Conservation (phyloP, 2,797 vertebrate species). For the Distichodus sexfasciatus region DNA sequence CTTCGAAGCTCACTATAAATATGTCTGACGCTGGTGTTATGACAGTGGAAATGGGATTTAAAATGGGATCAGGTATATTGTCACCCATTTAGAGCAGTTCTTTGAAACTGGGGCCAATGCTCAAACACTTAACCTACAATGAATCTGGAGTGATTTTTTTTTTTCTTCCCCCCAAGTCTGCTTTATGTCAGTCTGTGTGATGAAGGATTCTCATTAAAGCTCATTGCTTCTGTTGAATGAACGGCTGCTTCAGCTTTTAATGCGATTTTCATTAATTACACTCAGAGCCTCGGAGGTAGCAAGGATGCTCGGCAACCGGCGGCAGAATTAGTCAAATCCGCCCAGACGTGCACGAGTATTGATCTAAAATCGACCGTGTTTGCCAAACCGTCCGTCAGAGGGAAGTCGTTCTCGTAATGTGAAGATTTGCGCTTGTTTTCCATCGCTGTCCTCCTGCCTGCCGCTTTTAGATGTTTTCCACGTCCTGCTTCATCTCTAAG, state of each 20-base stretch:
- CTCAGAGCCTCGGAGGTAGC: slow-evolving; percentile 22
- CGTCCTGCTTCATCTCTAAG: slow-evolving; percentile 19
- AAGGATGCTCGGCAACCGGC: slow-evolving; percentile 12
- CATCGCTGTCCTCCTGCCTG: slow-evolving; percentile 8
- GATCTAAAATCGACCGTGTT: slow-evolving; percentile 27
- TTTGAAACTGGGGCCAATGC: slow-evolving; percentile 19
- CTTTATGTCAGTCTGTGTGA: slow-evolving; percentile 53
- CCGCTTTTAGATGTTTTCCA: not conserved
- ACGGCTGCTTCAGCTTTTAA: slow-evolving; percentile 44
- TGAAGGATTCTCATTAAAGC: slow-evolving; percentile 56
- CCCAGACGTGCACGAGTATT: slow-evolving; percentile 41
- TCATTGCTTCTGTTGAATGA: slow-evolving; percentile 44
- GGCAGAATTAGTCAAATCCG: slow-evolving; percentile 34
- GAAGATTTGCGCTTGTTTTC: slow-evolving; percentile 22
- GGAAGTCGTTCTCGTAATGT: slow-evolving; percentile 15
- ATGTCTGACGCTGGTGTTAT: not conserved
- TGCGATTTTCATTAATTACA: slow-evolving; percentile 51
- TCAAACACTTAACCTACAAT: slow-evolving; percentile 51
- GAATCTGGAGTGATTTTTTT: slow-evolving; percentile 48
- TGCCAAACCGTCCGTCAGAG: slow-evolving; percentile 1
- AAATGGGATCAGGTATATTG: slow-evolving; percentile 19
- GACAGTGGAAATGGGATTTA: slow-evolving; percentile 5
- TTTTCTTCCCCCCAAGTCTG: slow-evolving; percentile 44
- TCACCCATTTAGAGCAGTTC: slow-evolving; percentile 11
- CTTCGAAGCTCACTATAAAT: not conserved